phyloP scores from a whole-genome alignment of 2,113 vertebrate genomes.

The Apteryx mantelli region DNA sequence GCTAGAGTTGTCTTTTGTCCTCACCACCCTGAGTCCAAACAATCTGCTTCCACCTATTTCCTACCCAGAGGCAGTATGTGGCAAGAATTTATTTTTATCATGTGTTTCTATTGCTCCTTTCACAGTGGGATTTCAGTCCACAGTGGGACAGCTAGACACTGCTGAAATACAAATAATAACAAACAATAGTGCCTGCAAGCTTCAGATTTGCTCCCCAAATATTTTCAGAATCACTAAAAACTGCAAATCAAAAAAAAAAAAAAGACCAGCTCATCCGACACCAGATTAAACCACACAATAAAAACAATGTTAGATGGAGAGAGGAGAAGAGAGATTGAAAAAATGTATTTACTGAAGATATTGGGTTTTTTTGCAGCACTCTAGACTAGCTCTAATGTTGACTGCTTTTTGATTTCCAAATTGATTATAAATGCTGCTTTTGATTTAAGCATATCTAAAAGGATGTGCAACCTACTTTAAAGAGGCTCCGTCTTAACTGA shows the following conservation, averaged over 20 bases:
- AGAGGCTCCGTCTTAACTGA: background rate
- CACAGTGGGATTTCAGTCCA: background rate
- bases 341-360: background rate
- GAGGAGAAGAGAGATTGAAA: background rate
- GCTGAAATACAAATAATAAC: background rate
- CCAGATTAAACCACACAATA: background rate
- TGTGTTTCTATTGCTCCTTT: background rate
- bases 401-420: background rate
- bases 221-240: background rate
- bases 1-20: background rate
- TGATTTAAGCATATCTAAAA: background rate
- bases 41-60: background rate
- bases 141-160: background rate
- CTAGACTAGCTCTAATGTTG: background rate
- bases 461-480: background rate
- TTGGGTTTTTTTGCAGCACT: background rate
- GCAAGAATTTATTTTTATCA: background rate
- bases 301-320: background rate
- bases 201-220: background rate
- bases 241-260: background rate
- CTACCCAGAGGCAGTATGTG: background rate
- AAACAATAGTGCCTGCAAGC: background rate
- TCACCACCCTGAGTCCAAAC: background rate
- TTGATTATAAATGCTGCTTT: background rate
- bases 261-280: background rate